A percentile compares a stretch with the other conserved stretches of the same genome.
These are phyloP conservation scores for Periplaneta americana DNA, from an alignment of 1,140 invertebrate species.

Conservation along the genomic window DNA sequence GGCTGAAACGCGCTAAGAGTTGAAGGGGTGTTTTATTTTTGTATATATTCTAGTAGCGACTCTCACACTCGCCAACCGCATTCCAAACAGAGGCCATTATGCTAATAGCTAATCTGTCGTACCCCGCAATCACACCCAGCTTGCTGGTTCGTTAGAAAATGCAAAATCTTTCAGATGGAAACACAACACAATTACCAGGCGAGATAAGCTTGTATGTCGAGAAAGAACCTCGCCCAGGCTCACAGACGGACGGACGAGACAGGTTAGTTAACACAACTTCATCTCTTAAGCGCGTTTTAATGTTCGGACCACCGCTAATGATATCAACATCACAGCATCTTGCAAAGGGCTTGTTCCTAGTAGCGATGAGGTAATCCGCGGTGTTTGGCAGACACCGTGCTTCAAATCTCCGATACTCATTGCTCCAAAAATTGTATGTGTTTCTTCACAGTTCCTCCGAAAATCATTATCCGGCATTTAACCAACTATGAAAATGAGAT, in stretches of 20 bases:
- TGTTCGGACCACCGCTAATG: neutral
- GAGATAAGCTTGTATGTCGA: neutral
- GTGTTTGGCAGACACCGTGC: too few species aligned
- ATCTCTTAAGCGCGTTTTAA: neutral
- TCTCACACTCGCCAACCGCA: neutral
- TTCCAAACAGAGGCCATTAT: neutral
- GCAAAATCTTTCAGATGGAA: neutral
- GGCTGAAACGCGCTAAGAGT: neutral
- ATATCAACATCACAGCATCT: too few species aligned
- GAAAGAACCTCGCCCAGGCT: neutral
- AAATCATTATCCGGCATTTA: too few species aligned
- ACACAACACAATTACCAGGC: neutral
- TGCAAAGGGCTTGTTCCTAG: too few species aligned
- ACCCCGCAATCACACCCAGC: neutral
- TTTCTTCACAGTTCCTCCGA: too few species aligned
- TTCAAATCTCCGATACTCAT: too few species aligned
- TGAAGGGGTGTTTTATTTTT: neutral
- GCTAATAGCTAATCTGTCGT: neutral
- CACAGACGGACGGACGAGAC: neutral
- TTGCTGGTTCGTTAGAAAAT: neutral
- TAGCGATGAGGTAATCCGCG: too few species aligned
- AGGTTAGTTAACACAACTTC: neutral
- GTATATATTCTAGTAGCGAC: neutral
- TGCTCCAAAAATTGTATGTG: too few species aligned
- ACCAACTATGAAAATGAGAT: too few species aligned